These are phyloP conservation scores for Salvelinus alpinus DNA, from an alignment of 2,113 vertebrate genomes.

Conservation along the genomic window DNA sequence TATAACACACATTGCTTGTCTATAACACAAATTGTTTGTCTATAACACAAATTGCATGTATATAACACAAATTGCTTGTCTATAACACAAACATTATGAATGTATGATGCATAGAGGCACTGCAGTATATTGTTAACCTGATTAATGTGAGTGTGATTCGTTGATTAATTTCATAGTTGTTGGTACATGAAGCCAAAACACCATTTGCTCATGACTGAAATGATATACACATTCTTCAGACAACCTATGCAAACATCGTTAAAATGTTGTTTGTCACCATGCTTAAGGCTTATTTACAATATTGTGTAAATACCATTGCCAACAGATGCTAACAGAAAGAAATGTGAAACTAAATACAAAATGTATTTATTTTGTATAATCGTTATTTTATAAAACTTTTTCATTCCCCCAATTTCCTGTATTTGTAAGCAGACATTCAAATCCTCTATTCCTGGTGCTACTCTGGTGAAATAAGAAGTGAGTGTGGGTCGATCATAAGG, in stretches of 20 bases:
- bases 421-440: background rate
- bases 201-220: constrained; percentile 56
- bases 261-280: constrained; percentile 49
- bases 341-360: too few relatives aligned
- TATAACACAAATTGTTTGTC: too few relatives aligned
- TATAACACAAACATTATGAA: background rate
- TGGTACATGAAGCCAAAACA: constrained; percentile 39
- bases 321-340: constrained; percentile 10
- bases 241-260: constrained; percentile 59
- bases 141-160: constrained; percentile 46
- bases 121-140: background rate
- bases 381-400: background rate
- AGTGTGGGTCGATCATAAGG: background rate
- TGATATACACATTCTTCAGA: constrained; percentile 51
- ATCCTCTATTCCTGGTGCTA: background rate
- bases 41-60: too few relatives aligned
- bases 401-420: background rate
- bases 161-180: constrained; percentile 49
- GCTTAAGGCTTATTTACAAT: constrained; percentile 36
- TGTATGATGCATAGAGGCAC: background rate
- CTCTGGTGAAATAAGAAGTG: background rate
- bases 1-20: too few relatives aligned
- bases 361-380: too few relatives aligned
- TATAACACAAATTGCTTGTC: too few relatives aligned
- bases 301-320: constrained; percentile 35